These are phyloP conservation scores for Sardinella longiceps DNA, from an alignment of 2,797 vertebrate species.

Conservation along the genomic window DNA sequence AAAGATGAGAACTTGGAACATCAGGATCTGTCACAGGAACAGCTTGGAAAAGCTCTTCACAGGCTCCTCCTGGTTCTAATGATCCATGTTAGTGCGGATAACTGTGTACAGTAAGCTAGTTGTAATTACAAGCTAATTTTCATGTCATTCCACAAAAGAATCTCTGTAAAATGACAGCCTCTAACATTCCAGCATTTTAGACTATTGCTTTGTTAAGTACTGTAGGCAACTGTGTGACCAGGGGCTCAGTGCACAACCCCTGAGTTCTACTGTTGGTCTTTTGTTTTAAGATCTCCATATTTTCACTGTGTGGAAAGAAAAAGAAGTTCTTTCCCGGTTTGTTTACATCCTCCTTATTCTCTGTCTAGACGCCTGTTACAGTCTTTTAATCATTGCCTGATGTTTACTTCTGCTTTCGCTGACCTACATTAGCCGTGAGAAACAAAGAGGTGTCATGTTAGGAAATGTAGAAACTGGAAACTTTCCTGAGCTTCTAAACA, in stretches of 20 bases:
- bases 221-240: not conserved
- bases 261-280: not conserved
- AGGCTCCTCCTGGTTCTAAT: not conserved
- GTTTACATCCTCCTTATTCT: conserved; percentile 34
- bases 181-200: not conserved
- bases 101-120: too few relatives aligned
- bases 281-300: not conserved
- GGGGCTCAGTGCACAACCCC: too few relatives aligned
- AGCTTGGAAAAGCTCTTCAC: too few relatives aligned
- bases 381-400: not conserved
- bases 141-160: too few relatives aligned
- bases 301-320: not conserved
- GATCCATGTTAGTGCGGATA: not conserved
- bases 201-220: too few relatives aligned
- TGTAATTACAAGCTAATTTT: too few relatives aligned
- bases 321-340: not conserved
- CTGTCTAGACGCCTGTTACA: conserved; percentile 38
- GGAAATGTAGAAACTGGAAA: conserved; percentile 5
- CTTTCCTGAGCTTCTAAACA: conserved; percentile 19
- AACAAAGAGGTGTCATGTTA: conserved; percentile 29
- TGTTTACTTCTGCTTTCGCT: conserved; percentile 7
- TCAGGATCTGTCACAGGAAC: not conserved
- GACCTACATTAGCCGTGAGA: conserved; percentile 46
- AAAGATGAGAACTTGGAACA: not conserved
- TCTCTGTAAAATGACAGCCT: too few relatives aligned